Evolutionary conservation across 2,113 vertebrate species (phyloP), one percentile per base, ranked within the genome.

Genomic region (Edolisoma coerulescens): DNA sequence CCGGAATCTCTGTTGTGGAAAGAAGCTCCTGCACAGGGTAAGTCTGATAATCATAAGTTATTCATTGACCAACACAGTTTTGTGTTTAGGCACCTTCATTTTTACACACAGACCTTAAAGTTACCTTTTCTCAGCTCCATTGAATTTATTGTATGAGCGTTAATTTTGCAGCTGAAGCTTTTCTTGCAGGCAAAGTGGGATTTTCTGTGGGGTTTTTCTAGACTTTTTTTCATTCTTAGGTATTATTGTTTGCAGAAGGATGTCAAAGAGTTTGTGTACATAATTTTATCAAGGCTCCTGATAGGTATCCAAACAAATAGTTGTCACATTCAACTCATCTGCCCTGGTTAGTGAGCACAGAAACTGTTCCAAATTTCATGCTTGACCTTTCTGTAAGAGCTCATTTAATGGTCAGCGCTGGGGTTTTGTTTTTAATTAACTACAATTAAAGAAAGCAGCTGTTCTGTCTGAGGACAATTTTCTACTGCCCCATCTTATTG

Each of bases 1-100:
- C 96, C 96, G 22, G 97, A 97, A 45, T 98, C 97, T 5, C 53
- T 97, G 23, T 32, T 97, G 21, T 97, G 97, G 96, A 97, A 97
- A 95, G 96, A 96, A 89, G 96, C 95, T 61, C 96, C 92, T 87
- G 61, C 74, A 54, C 45, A 95, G 76, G 77, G 84, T 53, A 74
- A 63, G 60, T 92, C 91, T 70, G 96, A 97, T 30, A 95, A 70
- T 60, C 89, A 83, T n/a, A 86, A 95, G 59, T 78, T 97, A 13
- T 97, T 98, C 82, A 93, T 97, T 6, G 97, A 98, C 75, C 87
- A 93, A 69, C 96, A 98, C 21, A 97, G 97, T 41, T 97, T 95
- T 92, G 80, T 96, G 16, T 98, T 98, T 91, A 96, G 97, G 17
- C 95, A 98, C 3, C 80, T 98, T 44, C 96, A 97, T 70, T 97